Base-by-base conservation (phyloP, 2,888 invertebrate species). In the Sphaerophoria taeniata region DNA sequence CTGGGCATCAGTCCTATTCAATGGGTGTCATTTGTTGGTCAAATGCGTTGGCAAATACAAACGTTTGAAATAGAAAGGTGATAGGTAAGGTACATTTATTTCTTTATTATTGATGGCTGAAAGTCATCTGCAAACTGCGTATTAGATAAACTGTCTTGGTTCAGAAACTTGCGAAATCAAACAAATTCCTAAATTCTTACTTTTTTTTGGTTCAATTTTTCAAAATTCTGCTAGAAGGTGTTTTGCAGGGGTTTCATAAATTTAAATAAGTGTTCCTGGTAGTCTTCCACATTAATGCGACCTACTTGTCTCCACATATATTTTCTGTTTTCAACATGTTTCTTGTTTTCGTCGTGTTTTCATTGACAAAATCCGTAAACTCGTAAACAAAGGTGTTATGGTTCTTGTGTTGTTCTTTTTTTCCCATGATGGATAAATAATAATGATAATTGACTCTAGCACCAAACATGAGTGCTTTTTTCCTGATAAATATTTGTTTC, bases 1-100 rank as follows among this genome's bases (percentile, higher is more conserved):
- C 71, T 79, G 79, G 79, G 73, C 82, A 78, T 14, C 61, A 51
- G 39, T 65, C 83, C 79, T 70, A 78, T 74, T 74, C 58, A 58
- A 74, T 74, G 56, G 65, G 53, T 24, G 24, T 43, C 39, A 39
- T 60, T 1, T 34, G 11, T 12, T 43, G 1, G 3, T 33, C 53
- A 70, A 79, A 55, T 79, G 74, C 83, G 74, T 78, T 74, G 63
- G 6, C 34, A 31, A 60, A 3, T 2, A 31, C 11, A 31, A 31
- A 11, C 16, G 9, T 31, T 9, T 53, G 9, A 6, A 16, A 16
- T 51, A 16, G 6, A 2, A 24, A 16, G 6, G 2, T 9, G 24
- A 51, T 16, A 16, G 7, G 24, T 24, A 2, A 24, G 24, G 24
- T 24, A 24, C 24, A 24, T 24, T 24, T 24, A 24, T 24, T 24